Conservation (phyloP, 92 coral and sea anemone genomes). For the Muricea muricata region DNA sequence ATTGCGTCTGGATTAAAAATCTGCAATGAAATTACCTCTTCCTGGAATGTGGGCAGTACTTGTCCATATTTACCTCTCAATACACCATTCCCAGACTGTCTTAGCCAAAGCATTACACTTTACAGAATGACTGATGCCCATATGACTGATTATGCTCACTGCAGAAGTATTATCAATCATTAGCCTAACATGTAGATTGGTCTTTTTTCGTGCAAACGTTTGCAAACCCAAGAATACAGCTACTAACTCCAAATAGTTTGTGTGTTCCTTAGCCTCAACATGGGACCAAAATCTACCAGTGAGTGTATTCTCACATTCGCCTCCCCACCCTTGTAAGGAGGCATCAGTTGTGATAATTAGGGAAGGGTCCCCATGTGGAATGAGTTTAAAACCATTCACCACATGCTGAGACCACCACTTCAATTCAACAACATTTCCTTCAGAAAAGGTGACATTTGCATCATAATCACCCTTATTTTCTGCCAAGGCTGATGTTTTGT, state of each 20-base stretch:
- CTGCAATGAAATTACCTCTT: slow-evolving; percentile 37
- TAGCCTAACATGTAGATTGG: too few species aligned
- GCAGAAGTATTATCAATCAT: too few species aligned
- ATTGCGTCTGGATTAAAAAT: slow-evolving; percentile 47
- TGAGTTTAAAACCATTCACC: not conserved
- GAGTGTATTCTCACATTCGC: slow-evolving; percentile 11
- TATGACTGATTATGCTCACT: slow-evolving; percentile 55
- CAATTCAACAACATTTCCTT: slow-evolving; percentile 33
- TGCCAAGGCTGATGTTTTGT: slow-evolving; percentile 62
- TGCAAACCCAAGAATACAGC: too few species aligned
- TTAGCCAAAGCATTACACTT: too few species aligned
- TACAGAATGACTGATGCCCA: too few species aligned
- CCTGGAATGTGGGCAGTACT: slow-evolving; percentile 69
- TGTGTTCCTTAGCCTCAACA: too few species aligned
- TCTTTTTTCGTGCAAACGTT: too few species aligned
- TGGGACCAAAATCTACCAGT: too few species aligned
- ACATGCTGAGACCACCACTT: slow-evolving; percentile 48
- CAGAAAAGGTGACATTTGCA: slow-evolving; percentile 27
- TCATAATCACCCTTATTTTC: slow-evolving; percentile 29
- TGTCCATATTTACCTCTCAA: slow-evolving; percentile 40
- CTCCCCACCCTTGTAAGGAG: slow-evolving; percentile 50
- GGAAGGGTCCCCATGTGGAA: too few species aligned
- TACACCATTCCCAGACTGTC: too few species aligned
- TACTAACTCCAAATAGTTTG: too few species aligned
- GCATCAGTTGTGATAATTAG: too few species aligned